Evolutionary conservation across 2,888 invertebrate genomes (phyloP).

Genomic region (Phyto melanocephala): DNA sequence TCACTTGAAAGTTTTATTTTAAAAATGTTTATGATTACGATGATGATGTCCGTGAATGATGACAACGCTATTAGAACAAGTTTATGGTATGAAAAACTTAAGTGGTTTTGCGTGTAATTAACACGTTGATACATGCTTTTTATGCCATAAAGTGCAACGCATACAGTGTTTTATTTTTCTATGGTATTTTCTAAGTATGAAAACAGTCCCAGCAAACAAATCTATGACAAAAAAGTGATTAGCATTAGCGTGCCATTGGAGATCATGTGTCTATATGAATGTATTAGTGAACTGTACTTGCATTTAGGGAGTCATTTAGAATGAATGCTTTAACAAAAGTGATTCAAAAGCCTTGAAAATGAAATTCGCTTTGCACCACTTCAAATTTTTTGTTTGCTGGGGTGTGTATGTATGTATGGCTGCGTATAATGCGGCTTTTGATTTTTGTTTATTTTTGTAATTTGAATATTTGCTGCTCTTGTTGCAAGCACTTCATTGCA

Average conservation of each 20-base stretch:
- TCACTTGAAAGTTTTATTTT: not conserved
- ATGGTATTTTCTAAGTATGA: not conserved
- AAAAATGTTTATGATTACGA: not conserved
- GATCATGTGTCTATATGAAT: no score
- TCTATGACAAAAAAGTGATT: no score
- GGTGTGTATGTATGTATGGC: no score
- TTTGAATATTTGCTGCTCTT: not conserved
- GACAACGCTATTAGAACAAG: slow-evolving; percentile 21
- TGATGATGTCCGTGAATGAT: not conserved
- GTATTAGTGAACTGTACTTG: no score
- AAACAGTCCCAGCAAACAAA: no score
- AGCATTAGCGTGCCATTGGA: no score
- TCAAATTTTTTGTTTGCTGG: no score
- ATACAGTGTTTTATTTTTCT: slow-evolving; percentile 24
- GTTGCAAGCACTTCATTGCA: not conserved
- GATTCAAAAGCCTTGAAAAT: no score
- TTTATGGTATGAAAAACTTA: slow-evolving; percentile 47
- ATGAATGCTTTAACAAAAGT: no score
- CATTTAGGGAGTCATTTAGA: no score
- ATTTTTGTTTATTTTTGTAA: not conserved
- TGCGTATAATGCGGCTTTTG: not conserved
- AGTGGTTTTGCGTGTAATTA: slow-evolving; percentile 65
- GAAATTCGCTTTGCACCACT: no score
- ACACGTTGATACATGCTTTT: slow-evolving; percentile 58
- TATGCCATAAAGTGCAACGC: slow-evolving; percentile 56